Conservation (phyloP, 2,113 vertebrate species). For the Amazona vittata region DNA sequence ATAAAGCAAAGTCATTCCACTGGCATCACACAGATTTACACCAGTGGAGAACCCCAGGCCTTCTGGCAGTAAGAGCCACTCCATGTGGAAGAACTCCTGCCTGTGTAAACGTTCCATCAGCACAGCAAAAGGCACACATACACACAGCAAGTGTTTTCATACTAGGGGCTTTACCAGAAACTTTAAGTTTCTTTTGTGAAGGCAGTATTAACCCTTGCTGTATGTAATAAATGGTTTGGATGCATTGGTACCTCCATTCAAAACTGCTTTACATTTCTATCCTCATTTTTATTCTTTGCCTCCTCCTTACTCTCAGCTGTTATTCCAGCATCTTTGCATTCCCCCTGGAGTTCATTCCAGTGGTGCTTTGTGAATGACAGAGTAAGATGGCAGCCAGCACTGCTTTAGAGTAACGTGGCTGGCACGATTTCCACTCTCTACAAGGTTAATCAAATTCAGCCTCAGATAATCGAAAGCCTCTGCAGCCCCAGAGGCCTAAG, state of each 20-base stretch:
- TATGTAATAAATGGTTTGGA: neutral
- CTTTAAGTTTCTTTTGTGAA: neutral
- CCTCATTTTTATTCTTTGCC: constrained; percentile 40
- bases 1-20: neutral
- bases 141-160: neutral
- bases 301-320: constrained; percentile 37
- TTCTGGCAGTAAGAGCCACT: neutral
- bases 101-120: neutral
- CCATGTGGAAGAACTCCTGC: neutral
- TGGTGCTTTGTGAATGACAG: constrained; percentile 51
- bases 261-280: neutral
- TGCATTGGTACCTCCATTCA: neutral
- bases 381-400: constrained; percentile 49
- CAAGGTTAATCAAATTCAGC: neutral
- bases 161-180: neutral
- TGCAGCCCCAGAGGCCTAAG: neutral
- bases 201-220: neutral
- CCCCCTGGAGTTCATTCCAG: constrained; percentile 59
- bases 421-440: neutral
- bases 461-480: constrained; percentile 1
- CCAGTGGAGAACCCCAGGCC: neutral
- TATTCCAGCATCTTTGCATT: constrained; percentile 61
- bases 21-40: neutral
- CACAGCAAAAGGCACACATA: neutral
- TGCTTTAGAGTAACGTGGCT: neutral